These are phyloP conservation scores for Tachina grossa DNA, from an alignment of 2,888 invertebrate genomes.

Conservation along the genomic window DNA sequence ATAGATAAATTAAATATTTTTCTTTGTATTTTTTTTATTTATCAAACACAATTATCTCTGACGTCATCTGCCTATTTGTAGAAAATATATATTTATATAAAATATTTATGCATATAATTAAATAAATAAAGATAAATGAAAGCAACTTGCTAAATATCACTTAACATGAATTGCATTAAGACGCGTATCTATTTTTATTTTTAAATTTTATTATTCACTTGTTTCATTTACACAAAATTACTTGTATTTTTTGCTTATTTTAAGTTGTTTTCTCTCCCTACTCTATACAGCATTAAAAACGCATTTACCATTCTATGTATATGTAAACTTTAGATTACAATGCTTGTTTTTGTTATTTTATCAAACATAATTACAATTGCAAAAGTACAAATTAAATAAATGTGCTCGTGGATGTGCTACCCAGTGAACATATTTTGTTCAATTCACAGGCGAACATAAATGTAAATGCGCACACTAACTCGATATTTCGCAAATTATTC, in stretches of 20 bases:
- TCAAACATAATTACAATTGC: conserved; percentile 29
- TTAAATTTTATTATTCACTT: neutral
- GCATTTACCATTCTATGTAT: conserved; percentile 21
- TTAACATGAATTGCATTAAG: conserved; percentile 18
- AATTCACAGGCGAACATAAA: too few relatives aligned
- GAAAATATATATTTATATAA: conserved; percentile 14
- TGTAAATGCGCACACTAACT: too few relatives aligned
- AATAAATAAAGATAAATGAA: neutral
- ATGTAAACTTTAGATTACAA: conserved; percentile 35
- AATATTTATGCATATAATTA: neutral
- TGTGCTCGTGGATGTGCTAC: neutral
- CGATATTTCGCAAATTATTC: too few relatives aligned
- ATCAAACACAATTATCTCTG: conserved; percentile 19
- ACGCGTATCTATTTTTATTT: neutral
- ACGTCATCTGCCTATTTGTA: conserved; percentile 10
- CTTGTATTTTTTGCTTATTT: neutral
- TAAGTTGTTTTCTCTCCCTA: neutral
- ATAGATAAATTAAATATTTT: neutral
- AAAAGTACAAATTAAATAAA: neutral
- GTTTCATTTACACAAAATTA: conserved; percentile 54
- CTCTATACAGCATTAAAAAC: neutral
- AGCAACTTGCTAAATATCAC: neutral
- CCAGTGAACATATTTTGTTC: too few relatives aligned
- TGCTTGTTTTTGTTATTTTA: conserved; percentile 32
- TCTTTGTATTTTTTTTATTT: conserved; percentile 1